These are phyloP conservation scores for Cyanoliseus patagonus DNA, from an alignment of 2,113 vertebrate species.

Conservation along the genomic window DNA sequence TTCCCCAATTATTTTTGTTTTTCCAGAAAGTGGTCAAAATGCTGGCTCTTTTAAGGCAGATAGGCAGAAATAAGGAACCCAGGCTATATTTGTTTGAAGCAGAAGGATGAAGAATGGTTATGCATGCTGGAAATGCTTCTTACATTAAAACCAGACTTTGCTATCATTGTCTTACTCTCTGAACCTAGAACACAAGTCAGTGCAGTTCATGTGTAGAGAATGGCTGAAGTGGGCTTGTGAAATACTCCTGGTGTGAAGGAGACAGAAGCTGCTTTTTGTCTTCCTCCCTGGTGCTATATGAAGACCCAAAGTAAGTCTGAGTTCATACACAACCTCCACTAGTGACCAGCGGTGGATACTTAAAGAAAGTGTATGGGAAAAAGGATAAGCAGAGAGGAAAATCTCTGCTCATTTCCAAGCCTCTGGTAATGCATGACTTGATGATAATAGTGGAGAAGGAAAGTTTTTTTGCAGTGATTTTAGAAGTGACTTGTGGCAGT, in stretches of 20 bases:
- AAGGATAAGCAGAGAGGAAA: not conserved
- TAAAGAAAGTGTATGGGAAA: not conserved
- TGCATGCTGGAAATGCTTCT: not conserved
- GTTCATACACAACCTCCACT: accelerated
- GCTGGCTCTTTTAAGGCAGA: not conserved
- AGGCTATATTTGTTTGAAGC: not conserved
- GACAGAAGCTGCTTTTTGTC: not conserved
- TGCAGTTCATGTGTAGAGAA: not conserved
- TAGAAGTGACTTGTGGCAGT: not conserved
- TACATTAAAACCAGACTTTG: not conserved
- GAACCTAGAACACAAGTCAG: not conserved
- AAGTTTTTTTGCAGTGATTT: not conserved
- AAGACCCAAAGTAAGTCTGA: not conserved
- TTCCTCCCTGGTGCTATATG: not conserved
- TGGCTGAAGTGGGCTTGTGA: not conserved
- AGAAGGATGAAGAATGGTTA: not conserved
- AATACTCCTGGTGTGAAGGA: not conserved
- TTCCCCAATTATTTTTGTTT: not conserved
- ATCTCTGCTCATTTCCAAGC: not conserved
- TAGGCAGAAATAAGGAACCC: not conserved
- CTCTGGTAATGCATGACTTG: not conserved
- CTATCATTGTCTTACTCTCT: not conserved
- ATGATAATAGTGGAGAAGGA: not conserved
- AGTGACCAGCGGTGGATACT: not conserved
- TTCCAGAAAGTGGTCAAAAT: not conserved